Conservation (phyloP, 2,113 vertebrate species). For the Cynopterus brachyotis region DNA sequence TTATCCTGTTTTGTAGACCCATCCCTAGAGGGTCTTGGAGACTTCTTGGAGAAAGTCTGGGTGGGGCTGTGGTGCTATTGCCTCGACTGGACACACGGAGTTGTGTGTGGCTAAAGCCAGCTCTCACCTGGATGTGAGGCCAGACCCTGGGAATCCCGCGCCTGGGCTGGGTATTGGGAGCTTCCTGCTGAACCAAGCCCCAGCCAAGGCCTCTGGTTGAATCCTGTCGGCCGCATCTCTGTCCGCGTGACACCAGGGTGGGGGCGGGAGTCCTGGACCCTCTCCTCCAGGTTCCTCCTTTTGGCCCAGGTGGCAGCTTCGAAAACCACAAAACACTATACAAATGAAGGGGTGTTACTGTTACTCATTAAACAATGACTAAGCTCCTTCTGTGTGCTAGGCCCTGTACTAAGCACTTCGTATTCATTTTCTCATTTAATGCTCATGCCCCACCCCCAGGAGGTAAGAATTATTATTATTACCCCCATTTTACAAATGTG, state of each 20-base stretch:
- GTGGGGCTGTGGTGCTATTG: neutral
- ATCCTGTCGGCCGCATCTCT: neutral
- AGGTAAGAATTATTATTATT: neutral
- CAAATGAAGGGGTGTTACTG: neutral
- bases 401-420: neutral
- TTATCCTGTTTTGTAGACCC: neutral
- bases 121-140: neutral
- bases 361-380: neutral
- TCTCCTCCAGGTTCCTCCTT: neutral
- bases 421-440: neutral
- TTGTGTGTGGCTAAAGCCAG: neutral
- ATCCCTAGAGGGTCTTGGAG: neutral
- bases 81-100: neutral
- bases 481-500: neutral
- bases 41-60: neutral
- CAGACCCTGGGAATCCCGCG: accelerated
- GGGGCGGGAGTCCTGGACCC: neutral
- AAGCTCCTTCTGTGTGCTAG: neutral
- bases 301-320: neutral
- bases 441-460: neutral
- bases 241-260: neutral
- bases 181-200: accelerated
- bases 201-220: neutral
- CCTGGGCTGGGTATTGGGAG: accelerated
- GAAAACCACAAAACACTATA: neutral